Evolutionary conservation across 2,113 vertebrate species (phyloP), one percentile per base, ranked within the genome.

Genomic region (Mandrillus leucophaeus): DNA sequence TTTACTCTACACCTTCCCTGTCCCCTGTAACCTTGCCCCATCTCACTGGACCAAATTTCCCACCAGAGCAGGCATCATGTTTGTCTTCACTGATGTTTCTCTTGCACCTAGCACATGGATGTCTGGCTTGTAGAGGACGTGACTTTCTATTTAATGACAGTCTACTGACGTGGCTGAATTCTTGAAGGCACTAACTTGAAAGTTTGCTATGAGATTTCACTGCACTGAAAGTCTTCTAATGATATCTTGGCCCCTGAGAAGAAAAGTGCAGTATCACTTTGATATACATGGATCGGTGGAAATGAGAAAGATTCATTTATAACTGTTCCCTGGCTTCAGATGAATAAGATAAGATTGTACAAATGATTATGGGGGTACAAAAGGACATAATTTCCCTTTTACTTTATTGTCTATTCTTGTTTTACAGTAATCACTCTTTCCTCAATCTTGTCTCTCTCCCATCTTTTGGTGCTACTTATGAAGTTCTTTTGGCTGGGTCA

Each of bases 11-110:
- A 57, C 35, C 35, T 80, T 4, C 0, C 10, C 2, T 13, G 55
- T 57, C n/a, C 40, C 3, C 14, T 83, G 7, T 30, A 23, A 27
- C 2, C 27, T 70, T 1, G 0, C 32, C 18, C 10, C 40, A 11
- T 55, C 57, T 82, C 59, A 40, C 2, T 40, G 9, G 48, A 52
- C 23, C 76, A 22, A 68, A 70, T 86, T 96, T 80, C 35, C 3
- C 16, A 35, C 3, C 1, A 18, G 23, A 14, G 32, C 9, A 57
- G 32, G 1, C 1, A 1, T 12, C 1, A 1, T 32, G 3, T 52
- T 23, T 95, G 38, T 73, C 68, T 59, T 85, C 20, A 20, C 0
- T 72, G 86, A 45, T n/a, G 1, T 43, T 79, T 45, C 17, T 20
- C 22, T 82, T 2, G 18, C 1, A 45, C 13, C 35, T 18, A 25